These are phyloP conservation scores for Maconellicoccus hirsutus DNA, from an alignment of 1,140 invertebrate genomes.

Conservation along the genomic window DNA sequence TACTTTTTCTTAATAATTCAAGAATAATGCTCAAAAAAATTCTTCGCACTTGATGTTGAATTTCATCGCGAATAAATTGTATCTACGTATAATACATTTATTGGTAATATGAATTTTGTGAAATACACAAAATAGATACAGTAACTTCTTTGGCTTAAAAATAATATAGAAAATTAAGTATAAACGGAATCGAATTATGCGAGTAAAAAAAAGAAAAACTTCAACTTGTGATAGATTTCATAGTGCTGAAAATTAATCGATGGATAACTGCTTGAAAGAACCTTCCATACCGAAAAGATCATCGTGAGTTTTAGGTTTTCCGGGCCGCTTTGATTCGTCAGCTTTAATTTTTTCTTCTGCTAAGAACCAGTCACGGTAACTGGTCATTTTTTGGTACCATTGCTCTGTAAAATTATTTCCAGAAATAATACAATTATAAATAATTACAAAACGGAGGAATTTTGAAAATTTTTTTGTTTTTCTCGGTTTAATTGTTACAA, in stretches of 20 bases:
- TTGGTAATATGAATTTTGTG: constrained; percentile 12
- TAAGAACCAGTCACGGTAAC: constrained; percentile 61
- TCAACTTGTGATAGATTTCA: neutral
- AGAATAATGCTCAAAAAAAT: too few relatives aligned
- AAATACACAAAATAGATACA: constrained; percentile 11
- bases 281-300: constrained; percentile 71
- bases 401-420: constrained; percentile 39
- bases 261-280: constrained; percentile 61
- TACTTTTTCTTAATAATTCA: too few relatives aligned
- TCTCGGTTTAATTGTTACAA: too few relatives aligned
- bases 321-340: constrained; percentile 59
- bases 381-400: constrained; percentile 59
- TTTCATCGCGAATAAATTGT: too few relatives aligned
- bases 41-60: too few relatives aligned
- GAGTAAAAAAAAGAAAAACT: constrained; percentile 1
- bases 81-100: neutral
- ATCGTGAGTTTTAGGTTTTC: constrained; percentile 63
- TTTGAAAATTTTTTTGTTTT: neutral
- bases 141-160: constrained; percentile 21
- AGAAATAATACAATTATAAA: neutral
- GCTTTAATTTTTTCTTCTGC: constrained; percentile 57
- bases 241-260: constrained; percentile 44
- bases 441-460: neutral
- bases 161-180: neutral
- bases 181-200: neutral